Evolutionary conservation across 2,797 vertebrate genomes (phyloP).

Genomic region (Mionectes olivaceus): DNA sequence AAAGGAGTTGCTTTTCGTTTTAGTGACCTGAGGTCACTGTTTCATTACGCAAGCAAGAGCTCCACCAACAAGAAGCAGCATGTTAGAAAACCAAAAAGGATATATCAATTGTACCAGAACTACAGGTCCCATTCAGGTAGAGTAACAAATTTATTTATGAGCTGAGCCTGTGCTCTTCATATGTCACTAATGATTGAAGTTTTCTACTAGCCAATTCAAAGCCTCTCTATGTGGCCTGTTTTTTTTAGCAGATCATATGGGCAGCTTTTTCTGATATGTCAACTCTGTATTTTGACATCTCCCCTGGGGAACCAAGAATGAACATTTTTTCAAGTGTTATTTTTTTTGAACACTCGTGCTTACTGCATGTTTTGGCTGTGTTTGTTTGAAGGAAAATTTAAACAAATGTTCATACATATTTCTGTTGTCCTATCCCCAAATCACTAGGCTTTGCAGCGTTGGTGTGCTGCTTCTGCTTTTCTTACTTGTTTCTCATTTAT

Average conservation of each 20-base stretch:
- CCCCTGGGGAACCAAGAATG: background rate
- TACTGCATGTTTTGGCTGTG: background rate
- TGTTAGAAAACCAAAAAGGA: slow-evolving; percentile 79
- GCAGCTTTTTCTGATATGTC: background rate
- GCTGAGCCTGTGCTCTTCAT: background rate
- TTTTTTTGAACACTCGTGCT: background rate
- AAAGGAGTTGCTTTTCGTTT: slow-evolving; percentile 85
- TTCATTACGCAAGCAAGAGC: slow-evolving; percentile 81
- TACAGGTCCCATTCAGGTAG: slow-evolving; percentile 86
- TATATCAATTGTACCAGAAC: slow-evolving; percentile 84
- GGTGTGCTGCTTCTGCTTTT: background rate
- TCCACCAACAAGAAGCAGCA: slow-evolving; percentile 65
- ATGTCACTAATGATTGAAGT: background rate
- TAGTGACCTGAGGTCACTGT: slow-evolving; percentile 81
- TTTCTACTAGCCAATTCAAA: background rate
- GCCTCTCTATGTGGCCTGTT: background rate
- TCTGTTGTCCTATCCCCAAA: background rate
- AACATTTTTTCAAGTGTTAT: background rate
- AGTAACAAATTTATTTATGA: background rate
- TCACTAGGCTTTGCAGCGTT: background rate
- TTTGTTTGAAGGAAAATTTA: background rate
- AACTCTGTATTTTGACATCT: background rate
- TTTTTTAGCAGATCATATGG: background rate
- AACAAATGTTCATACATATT: background rate
- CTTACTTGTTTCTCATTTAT: background rate